phyloP scores from a whole-genome alignment of 2,888 invertebrate species.

The Stramonita haemastoma region DNA sequence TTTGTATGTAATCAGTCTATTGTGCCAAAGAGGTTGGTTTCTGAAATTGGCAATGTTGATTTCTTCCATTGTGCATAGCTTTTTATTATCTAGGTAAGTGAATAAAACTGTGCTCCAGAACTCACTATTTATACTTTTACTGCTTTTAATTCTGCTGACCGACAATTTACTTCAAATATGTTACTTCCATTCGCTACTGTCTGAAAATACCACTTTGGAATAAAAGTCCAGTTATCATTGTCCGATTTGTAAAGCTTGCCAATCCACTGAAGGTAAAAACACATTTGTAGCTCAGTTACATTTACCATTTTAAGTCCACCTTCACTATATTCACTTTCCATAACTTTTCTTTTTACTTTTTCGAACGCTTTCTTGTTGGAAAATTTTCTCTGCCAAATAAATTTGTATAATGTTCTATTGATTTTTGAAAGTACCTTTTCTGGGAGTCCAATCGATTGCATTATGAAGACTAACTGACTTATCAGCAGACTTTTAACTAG shows the following conservation, averaged over 20 bases:
- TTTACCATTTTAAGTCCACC: background rate
- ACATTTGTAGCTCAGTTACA: background rate
- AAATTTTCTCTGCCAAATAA: background rate
- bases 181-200: background rate
- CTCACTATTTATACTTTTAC: background rate
- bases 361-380: background rate
- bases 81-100: background rate
- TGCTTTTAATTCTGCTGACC: background rate
- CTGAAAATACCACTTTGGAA: background rate
- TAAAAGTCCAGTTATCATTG: background rate
- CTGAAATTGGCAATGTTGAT: background rate
- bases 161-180: background rate
- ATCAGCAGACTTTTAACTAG: background rate
- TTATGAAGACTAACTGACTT: background rate
- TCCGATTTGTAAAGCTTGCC: background rate
- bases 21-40: background rate
- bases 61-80: background rate
- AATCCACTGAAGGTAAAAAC: background rate
- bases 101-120: background rate
- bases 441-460: background rate
- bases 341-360: conserved; percentile 3
- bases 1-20: background rate
- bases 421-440: background rate
- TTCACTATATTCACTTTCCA: background rate
- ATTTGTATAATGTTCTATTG: background rate